Conservation (phyloP, 2,113 vertebrate species). For the Pachycephala philippinensis region DNA sequence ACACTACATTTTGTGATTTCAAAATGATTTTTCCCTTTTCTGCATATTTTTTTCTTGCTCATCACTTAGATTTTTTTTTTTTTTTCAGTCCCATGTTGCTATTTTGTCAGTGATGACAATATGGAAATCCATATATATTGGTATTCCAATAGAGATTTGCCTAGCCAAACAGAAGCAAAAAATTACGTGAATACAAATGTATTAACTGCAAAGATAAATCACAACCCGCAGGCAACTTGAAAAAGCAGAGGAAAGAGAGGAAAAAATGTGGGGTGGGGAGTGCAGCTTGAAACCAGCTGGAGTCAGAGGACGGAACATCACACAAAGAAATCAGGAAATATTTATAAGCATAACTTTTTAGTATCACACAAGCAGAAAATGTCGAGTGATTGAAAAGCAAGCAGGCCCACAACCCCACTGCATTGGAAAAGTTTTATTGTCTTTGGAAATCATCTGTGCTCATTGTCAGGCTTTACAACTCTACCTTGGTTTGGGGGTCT, state of each 20-base stretch:
- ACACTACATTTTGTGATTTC: not conserved
- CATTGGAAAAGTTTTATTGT: not conserved
- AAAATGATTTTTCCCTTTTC: not conserved
- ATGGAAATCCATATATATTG: conserved; percentile 30
- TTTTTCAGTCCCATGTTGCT: not conserved
- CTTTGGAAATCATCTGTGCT: conserved; percentile 36
- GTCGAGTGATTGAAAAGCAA: not conserved
- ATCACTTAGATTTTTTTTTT: not conserved
- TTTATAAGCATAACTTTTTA: conserved; percentile 19
- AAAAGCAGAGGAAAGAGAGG: not conserved
- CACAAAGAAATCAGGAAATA: not conserved
- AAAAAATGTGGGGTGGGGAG: not conserved
- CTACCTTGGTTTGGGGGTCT: conserved; percentile 42
- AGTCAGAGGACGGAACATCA: not conserved
- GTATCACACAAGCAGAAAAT: not conserved
- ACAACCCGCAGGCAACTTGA: not conserved
- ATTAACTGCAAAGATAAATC: conserved; percentile 31
- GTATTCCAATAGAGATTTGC: conserved; percentile 23
- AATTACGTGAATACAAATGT: conserved; percentile 21
- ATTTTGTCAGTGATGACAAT: conserved; percentile 25
- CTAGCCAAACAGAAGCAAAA: conserved; percentile 18
- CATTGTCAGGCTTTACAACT: conserved; percentile 44
- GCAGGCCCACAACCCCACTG: not conserved
- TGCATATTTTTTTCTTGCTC: not conserved
- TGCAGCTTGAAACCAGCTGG: not conserved